phyloP scores from a whole-genome alignment of 2,888 invertebrate species.

The Oligia fasciuncula region DNA sequence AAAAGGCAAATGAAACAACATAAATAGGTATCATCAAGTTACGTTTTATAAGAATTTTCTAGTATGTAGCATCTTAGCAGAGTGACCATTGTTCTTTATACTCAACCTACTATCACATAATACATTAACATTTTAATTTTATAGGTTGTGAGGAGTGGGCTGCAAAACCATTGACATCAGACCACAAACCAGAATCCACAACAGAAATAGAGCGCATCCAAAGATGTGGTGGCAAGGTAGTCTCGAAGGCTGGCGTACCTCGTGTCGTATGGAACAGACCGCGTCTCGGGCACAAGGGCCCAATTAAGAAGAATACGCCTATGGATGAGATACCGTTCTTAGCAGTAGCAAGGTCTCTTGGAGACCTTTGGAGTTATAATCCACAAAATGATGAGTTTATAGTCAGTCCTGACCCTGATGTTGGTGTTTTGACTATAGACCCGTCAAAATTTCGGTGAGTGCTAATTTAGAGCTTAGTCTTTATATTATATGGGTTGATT shows the following conservation, averaged over 20 bases:
- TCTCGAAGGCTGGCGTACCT: conserved; percentile 95
- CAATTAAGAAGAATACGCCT: conserved; percentile 96
- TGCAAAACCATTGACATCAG: conserved; percentile 95
- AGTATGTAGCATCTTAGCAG: not conserved
- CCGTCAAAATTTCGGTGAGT: conserved; percentile 91
- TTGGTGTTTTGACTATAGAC: conserved; percentile 95
- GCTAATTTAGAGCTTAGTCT: not conserved
- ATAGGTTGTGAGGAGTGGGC: conserved; percentile 93
- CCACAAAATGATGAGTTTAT: conserved; percentile 97
- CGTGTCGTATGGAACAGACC: conserved; percentile 99
- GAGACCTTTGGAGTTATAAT: conserved; percentile 99
- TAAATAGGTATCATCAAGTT: not conserved
- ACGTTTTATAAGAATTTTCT: not conserved
- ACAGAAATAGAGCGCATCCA: conserved; percentile 96
- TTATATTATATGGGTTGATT: too few relatives aligned
- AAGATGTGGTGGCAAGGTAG: conserved; percentile 93
- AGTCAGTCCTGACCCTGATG: conserved; percentile 99
- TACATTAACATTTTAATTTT: conserved; percentile 41
- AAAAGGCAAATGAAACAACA: not conserved
- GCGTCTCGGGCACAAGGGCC: conserved; percentile 93
- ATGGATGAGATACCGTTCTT: conserved; percentile 98
- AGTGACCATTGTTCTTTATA: not conserved
- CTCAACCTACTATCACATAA: not conserved
- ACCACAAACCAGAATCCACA: conserved; percentile 98
- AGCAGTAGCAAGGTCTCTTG: conserved; percentile 98